Evolutionary conservation across 2,113 vertebrate species (phyloP), one percentile per base, ranked within the genome.

Genomic region (Sisor rabdophorus): DNA sequence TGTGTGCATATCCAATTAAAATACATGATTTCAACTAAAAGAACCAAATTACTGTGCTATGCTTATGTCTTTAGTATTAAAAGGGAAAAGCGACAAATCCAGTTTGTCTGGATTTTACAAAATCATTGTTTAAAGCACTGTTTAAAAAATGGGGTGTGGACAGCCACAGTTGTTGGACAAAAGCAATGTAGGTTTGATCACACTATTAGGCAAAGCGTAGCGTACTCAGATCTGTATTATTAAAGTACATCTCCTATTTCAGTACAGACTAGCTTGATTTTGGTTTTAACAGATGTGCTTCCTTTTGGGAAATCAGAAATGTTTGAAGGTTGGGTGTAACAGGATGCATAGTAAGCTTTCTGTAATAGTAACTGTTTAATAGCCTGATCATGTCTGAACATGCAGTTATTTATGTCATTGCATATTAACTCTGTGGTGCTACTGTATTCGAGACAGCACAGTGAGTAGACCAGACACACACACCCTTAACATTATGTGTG

Each of bases 351-450:
- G 59, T 67, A 64, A 26, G 24, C 47, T 69, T 69, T 19, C 47
- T 52, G 47, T 52, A 12, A 2, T 52, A 20, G 47, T 19, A 52
- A 40, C 67, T 63, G 52, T 81, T 69, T 56, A 28, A 61, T 53
- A 71, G 60, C 58, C 59, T 48, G 69, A 16, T 22, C 36, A 75
- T 75, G 76, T 71, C 76, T 32, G n/a, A 71, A 75, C 76, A 75
- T 7, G 76, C 63, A 63, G 26, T 70, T 53, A 48, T 60, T 53
- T 30, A 24, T 77, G 63, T 47, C n/a, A 30, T 24, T 40, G 54
- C 53, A 54, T 20, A 71, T 48, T 70, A 50, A 32, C 32, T 68
- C 56, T 67, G 26, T 56, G 5, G 16, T 65, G 30, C 40, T 44
- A 44, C 40, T 44, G 53, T 55, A 63, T 64, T 19, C 67, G 16